phyloP scores from a whole-genome alignment of 2,888 invertebrate species.

The Philopedon plagiatum region DNA sequence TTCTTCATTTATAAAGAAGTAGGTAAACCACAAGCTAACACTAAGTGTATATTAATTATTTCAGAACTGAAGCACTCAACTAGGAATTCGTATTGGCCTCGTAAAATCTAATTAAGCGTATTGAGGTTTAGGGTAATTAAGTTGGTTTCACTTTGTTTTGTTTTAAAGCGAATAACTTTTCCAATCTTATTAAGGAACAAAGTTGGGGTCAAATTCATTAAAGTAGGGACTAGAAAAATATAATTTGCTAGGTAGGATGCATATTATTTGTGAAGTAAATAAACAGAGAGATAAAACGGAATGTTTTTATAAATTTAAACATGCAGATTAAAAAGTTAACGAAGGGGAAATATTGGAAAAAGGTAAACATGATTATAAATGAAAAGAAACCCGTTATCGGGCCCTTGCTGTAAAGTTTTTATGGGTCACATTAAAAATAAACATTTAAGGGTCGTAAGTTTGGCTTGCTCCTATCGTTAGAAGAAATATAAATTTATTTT shows the following conservation, averaged over 20 bases:
- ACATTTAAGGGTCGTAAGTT: too few relatives aligned
- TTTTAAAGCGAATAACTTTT: constrained; percentile 29
- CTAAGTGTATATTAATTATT: neutral
- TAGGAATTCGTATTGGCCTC: neutral
- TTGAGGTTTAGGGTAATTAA: neutral
- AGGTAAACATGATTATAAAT: too few relatives aligned
- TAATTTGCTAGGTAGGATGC: constrained; percentile 26
- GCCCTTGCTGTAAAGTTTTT: too few relatives aligned
- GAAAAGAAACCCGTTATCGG: too few relatives aligned
- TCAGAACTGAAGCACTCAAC: constrained; percentile 5
- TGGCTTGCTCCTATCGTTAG: too few relatives aligned
- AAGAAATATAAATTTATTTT: too few relatives aligned
- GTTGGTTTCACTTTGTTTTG: constrained; percentile 18
- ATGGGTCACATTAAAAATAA: too few relatives aligned
- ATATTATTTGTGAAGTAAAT: neutral
- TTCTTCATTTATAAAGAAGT: neutral
- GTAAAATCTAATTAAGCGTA: constrained; percentile 3
- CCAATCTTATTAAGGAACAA: constrained; percentile 26
- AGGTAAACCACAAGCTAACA: neutral
- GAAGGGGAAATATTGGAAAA: too few relatives aligned
- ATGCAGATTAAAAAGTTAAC: too few relatives aligned
- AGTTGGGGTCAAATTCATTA: constrained; percentile 13
- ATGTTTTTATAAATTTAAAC: neutral
- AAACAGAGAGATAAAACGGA: neutral
- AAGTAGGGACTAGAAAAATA: constrained; percentile 23